phyloP scores from a whole-genome alignment of 2,797 vertebrate genomes.

The Chiroxiphia lanceolata region DNA sequence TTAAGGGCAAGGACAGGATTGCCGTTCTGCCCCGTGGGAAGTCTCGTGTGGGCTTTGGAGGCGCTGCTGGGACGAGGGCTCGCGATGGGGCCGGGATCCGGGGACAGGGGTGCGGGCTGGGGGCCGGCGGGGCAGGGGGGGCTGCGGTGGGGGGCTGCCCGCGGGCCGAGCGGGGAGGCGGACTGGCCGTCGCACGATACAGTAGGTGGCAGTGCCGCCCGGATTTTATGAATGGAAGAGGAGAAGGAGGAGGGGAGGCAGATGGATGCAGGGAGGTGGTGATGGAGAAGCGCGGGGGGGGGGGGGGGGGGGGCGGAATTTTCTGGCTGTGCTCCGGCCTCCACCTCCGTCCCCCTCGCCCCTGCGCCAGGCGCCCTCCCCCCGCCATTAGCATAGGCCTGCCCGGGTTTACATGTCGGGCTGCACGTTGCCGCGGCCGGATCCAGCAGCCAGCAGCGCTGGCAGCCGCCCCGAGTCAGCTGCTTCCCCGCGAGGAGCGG shows the following conservation, averaged over 20 bases:
- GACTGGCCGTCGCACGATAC: slow-evolving; percentile 15
- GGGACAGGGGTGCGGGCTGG: not conserved
- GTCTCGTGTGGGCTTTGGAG: not conserved
- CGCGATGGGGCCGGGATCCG: not conserved
- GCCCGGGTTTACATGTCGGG: slow-evolving; percentile 76
- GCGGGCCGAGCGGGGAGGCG: not conserved
- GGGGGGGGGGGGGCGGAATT: not conserved
- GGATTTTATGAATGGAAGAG: slow-evolving; percentile 75
- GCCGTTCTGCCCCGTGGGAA: not conserved
- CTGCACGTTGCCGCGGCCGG: slow-evolving; percentile 76
- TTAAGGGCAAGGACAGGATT: not conserved
- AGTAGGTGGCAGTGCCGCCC: slow-evolving; percentile 67
- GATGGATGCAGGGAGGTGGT: slow-evolving; percentile 42
- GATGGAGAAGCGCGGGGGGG: not conserved
- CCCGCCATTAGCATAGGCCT: slow-evolving; percentile 65
- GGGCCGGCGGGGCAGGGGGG: not conserved
- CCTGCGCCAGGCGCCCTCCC: slow-evolving; percentile 42
- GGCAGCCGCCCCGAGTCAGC: slow-evolving; percentile 77
- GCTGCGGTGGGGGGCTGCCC: not conserved
- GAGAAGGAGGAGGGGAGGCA: slow-evolving; percentile 45
- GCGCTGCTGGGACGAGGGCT: not conserved
- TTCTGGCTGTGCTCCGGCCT: slow-evolving; percentile 63
- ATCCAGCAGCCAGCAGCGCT: slow-evolving; percentile 70
- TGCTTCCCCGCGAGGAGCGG: slow-evolving; percentile 64
- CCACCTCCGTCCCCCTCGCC: slow-evolving; percentile 47